Evolutionary conservation across 2,113 vertebrate genomes (phyloP).

Genomic region (Rhinolophus ferrumequinum): DNA sequence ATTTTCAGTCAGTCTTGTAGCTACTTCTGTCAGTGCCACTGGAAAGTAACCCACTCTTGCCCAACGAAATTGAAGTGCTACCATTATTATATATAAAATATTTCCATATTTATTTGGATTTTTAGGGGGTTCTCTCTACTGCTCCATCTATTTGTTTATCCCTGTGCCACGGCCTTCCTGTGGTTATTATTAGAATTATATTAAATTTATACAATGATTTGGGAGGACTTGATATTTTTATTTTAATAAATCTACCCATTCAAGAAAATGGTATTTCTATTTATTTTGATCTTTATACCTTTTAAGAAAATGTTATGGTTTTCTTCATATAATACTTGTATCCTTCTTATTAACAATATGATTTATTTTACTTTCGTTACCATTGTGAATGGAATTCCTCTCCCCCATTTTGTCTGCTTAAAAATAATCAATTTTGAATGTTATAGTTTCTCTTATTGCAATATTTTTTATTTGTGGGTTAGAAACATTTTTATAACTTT

Average conservation of each 20-base stretch:
- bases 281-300: background rate
- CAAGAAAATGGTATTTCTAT: background rate
- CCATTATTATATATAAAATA: background rate
- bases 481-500: background rate
- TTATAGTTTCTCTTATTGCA: background rate
- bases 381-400: background rate
- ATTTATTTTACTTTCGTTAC: conserved; percentile 23
- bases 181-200: background rate
- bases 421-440: background rate
- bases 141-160: background rate
- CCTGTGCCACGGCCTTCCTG: background rate
- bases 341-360: background rate
- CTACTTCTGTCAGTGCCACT: background rate
- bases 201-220: background rate
- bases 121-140: background rate
- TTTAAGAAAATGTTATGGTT: background rate
- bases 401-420: background rate
- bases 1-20: background rate
- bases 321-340: background rate
- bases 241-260: background rate
- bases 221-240: background rate
- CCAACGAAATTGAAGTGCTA: background rate
- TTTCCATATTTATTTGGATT: background rate
- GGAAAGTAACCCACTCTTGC: background rate
- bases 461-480: background rate